A percentile compares a stretch with the other conserved stretches of the same genome.
phyloP scores from a whole-genome alignment of 2,113 vertebrate genomes.

The Balaenoptera acutorostrata region DNA sequence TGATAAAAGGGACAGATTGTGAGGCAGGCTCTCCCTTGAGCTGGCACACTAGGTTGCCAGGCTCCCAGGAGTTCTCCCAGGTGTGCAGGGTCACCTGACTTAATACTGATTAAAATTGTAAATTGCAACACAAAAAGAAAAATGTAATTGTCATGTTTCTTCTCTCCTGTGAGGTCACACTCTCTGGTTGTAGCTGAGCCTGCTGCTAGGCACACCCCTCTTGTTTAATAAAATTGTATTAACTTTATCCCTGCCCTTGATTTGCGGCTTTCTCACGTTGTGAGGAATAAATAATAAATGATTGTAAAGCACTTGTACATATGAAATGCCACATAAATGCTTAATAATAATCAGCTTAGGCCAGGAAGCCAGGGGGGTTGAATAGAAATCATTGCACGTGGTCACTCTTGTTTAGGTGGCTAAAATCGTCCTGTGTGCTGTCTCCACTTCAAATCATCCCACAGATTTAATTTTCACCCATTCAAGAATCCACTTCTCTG shows the following conservation, averaged over 20 bases:
- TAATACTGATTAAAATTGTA: conserved; percentile 66
- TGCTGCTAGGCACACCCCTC: conserved; percentile 69
- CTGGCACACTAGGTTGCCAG: background rate
- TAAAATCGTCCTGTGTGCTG: conserved; percentile 37
- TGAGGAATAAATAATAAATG: conserved; percentile 79
- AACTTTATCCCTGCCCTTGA: conserved; percentile 76
- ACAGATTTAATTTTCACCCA: conserved; percentile 66
- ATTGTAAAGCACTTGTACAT: conserved; percentile 78
- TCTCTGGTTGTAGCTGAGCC: conserved; percentile 44
- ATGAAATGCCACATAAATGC: conserved; percentile 78
- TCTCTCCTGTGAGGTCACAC: conserved; percentile 58
- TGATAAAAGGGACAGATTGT: background rate
- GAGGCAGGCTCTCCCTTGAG: background rate
- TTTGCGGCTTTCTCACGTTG: conserved; percentile 77
- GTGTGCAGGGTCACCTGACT: conserved; percentile 51
- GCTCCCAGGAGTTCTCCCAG: conserved; percentile 22
- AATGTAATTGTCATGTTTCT: conserved; percentile 44
- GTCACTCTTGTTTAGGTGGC: conserved; percentile 56
- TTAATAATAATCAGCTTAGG: conserved; percentile 78
- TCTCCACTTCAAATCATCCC: conserved; percentile 47
- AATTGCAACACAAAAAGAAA: conserved; percentile 46
- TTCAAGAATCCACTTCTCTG: conserved; percentile 56
- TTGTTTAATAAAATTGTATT: conserved; percentile 77
- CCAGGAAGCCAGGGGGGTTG: conserved; percentile 62
- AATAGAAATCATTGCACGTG: conserved; percentile 62